These are phyloP conservation scores for Caenorhabditis brenneri DNA, from an alignment of 1,140 invertebrate species.

Conservation along the genomic window DNA sequence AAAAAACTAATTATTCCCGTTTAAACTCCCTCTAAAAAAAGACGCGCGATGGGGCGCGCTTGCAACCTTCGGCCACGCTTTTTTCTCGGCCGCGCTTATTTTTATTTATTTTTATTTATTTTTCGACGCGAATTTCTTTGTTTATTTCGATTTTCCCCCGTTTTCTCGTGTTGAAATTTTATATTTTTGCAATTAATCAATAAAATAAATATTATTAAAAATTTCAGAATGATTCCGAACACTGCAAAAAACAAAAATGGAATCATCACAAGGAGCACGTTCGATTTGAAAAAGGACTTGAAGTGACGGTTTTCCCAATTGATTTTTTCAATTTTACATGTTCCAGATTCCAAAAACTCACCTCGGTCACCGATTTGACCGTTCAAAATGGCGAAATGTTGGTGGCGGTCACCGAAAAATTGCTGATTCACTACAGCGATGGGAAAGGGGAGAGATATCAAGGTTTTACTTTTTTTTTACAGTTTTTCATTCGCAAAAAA, in stretches of 20 bases:
- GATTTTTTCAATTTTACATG: neutral
- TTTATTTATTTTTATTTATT: too few relatives aligned
- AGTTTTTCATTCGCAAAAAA: too few relatives aligned
- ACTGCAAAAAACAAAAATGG: constrained; percentile 44
- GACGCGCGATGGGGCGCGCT: too few relatives aligned
- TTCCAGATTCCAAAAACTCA: constrained; percentile 26
- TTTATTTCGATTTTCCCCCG: too few relatives aligned
- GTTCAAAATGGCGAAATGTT: constrained; percentile 48
- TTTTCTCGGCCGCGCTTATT: too few relatives aligned
- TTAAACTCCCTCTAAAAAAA: too few relatives aligned
- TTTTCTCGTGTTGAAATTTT: too few relatives aligned
- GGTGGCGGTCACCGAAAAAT: neutral
- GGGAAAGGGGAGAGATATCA: neutral
- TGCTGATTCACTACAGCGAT: constrained; percentile 11
- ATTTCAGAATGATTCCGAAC: constrained; percentile 23
- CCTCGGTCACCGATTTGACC: neutral
- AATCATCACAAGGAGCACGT: constrained; percentile 25
- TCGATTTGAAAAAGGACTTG: constrained; percentile 47
- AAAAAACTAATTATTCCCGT: too few relatives aligned
- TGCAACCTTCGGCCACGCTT: too few relatives aligned
- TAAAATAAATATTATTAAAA: neutral
- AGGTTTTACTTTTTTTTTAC: too few relatives aligned
- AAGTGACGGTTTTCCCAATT: constrained; percentile 12
- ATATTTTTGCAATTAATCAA: too few relatives aligned
- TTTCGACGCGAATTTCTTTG: too few relatives aligned